Evolutionary conservation across 1,140 invertebrate genomes (phyloP).

Genomic region (Drosophila elegans): DNA sequence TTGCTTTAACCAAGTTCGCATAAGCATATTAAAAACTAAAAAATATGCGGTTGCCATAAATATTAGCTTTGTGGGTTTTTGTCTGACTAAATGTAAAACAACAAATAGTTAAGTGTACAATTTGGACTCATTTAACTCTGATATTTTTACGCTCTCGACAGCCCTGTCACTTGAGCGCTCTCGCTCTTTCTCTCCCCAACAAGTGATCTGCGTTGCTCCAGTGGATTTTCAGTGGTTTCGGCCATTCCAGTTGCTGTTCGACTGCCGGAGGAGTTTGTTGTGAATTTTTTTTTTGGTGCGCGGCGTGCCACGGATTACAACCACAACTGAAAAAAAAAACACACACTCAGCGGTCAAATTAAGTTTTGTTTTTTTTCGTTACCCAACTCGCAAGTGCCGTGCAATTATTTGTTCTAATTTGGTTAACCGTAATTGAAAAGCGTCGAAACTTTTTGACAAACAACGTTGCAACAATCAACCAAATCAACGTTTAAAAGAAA

Average conservation of each 20-base stretch:
- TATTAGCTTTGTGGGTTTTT: too few relatives aligned
- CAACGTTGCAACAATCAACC: conserved; percentile 1
- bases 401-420: conserved; percentile 38
- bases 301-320: conserved; percentile 42
- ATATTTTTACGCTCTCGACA: neutral
- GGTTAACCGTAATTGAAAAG: conserved; percentile 20
- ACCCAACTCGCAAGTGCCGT: conserved; percentile 27
- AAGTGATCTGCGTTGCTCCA: conserved; percentile 29
- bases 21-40: too few relatives aligned
- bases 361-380: conserved; percentile 21
- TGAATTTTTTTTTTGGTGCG: conserved; percentile 46
- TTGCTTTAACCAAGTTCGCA: too few relatives aligned
- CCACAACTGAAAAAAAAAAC: conserved; percentile 4
- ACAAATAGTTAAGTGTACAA: too few relatives aligned
- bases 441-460: conserved; percentile 14
- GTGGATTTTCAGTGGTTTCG: conserved; percentile 7
- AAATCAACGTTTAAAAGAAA: conserved; percentile 2
- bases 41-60: too few relatives aligned
- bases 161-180: conserved; percentile 1
- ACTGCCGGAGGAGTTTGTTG: conserved; percentile 50
- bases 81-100: too few relatives aligned
- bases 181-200: conserved; percentile 10
- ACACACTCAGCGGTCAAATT: conserved; percentile 20
- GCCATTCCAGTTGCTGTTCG: conserved; percentile 49
- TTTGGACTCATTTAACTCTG: too few relatives aligned